These are phyloP conservation scores for Nothobranchius kuhntae DNA, from an alignment of 2,113 vertebrate genomes.

Conservation along the genomic window DNA sequence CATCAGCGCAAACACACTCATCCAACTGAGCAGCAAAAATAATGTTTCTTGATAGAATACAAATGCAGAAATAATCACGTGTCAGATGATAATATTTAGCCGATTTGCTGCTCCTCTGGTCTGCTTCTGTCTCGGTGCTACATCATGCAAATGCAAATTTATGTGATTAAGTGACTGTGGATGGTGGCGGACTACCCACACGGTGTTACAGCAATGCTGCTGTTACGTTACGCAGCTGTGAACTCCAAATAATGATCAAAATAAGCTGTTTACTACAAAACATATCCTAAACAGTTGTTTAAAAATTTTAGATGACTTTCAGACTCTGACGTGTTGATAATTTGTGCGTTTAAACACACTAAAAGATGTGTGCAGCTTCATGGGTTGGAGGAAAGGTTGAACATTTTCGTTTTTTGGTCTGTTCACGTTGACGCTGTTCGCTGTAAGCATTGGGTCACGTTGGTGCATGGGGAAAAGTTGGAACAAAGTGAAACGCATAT, in stretches of 20 bases:
- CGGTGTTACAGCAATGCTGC: slow-evolving; percentile 2
- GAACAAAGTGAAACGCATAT: slow-evolving; percentile 44
- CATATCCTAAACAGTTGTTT: too few species aligned
- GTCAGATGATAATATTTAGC: slow-evolving; percentile 60
- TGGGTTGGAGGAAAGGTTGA: neutral
- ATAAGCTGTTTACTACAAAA: too few species aligned
- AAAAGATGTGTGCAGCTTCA: neutral
- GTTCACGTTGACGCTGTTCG: slow-evolving; percentile 31
- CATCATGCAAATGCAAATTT: slow-evolving; percentile 51
- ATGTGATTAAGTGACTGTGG: slow-evolving; percentile 36
- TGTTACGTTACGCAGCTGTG: slow-evolving; percentile 4
- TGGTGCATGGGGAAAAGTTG: slow-evolving; percentile 18
- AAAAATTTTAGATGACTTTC: too few species aligned
- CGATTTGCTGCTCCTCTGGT: slow-evolving; percentile 56
- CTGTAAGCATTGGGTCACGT: slow-evolving; percentile 31
- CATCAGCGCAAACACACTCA: slow-evolving; percentile 43
- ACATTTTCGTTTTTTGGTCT: slow-evolving; percentile 18
- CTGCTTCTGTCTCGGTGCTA: slow-evolving; percentile 21
- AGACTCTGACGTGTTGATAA: neutral
- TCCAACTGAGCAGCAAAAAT: slow-evolving; percentile 42
- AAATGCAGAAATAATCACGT: slow-evolving; percentile 58
- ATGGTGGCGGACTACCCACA: slow-evolving; percentile 13
- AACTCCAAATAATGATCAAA: slow-evolving; percentile 51
- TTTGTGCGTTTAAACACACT: too few species aligned
- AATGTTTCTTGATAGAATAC: slow-evolving; percentile 43